phyloP scores from a whole-genome alignment of 1,140 invertebrate species.

The Mesaphorura yosii region DNA sequence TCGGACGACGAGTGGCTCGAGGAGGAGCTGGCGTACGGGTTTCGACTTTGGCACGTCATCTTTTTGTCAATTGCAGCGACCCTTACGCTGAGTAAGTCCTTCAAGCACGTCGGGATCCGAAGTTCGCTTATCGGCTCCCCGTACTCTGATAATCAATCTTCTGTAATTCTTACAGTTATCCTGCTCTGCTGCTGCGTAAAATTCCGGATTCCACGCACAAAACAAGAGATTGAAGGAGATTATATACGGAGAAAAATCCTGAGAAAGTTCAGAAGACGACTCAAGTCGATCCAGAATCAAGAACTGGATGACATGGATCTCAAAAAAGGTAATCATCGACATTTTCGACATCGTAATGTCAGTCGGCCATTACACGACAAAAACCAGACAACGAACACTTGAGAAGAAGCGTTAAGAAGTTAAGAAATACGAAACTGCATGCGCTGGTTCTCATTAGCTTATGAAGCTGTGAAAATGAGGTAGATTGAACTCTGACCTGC shows the following conservation, averaged over 20 bases:
- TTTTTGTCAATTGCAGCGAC: conserved; percentile 33
- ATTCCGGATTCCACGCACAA: conserved; percentile 76
- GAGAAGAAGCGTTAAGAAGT: no score
- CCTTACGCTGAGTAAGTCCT: conserved; percentile 32
- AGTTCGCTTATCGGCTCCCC: not conserved
- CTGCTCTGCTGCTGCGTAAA: conserved; percentile 73
- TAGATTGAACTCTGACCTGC: no score
- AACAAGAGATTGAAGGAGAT: conserved; percentile 85
- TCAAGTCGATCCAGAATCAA: conserved; percentile 66
- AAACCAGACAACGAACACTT: no score
- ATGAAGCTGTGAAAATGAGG: no score
- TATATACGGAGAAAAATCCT: conserved; percentile 70
- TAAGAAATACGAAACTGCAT: no score
- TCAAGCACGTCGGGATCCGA: no score
- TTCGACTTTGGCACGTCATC: conserved; percentile 39
- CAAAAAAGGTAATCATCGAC: conserved; percentile 50
- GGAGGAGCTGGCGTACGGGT: conserved; percentile 34
- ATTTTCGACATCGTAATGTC: not conserved
- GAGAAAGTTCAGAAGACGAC: conserved; percentile 62
- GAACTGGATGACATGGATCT: conserved; percentile 76
- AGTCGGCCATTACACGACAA: no score
- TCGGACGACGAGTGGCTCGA: conserved; percentile 37
- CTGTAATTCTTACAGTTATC: conserved; percentile 47
- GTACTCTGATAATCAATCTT: not conserved
- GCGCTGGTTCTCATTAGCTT: no score